Percentiles rank a stretch among this genome's conserved stretches.
Evolutionary conservation across 2,113 vertebrate species (phyloP).

Genomic region (Plestiodon gilberti): DNA sequence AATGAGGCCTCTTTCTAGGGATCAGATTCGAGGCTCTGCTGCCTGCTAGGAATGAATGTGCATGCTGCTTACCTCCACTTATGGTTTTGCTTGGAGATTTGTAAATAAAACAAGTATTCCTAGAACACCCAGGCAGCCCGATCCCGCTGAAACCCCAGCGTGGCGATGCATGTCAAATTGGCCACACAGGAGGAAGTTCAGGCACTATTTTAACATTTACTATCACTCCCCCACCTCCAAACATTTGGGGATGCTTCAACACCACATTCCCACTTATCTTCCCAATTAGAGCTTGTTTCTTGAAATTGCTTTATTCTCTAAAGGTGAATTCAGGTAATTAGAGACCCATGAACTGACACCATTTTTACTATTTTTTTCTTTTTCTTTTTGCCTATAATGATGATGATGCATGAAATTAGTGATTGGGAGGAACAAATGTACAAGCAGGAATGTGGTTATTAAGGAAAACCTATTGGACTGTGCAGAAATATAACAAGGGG

Average conservation of each 20-base stretch:
- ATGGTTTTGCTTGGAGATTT: no score
- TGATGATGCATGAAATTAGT: slow-evolving; percentile 12
- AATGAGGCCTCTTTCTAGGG: no score
- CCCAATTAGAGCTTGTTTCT: slow-evolving; percentile 8
- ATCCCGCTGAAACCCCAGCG: no score
- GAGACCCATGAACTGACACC: background rate
- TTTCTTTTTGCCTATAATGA: background rate
- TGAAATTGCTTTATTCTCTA: slow-evolving; percentile 17
- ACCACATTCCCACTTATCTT: background rate
- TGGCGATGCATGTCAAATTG: background rate
- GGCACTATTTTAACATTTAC: background rate
- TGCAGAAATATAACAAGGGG: slow-evolving; percentile 14
- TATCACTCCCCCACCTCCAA: background rate
- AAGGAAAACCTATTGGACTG: slow-evolving; percentile 11
- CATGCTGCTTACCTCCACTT: no score
- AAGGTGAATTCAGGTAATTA: background rate
- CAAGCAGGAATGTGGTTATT: slow-evolving; percentile 19
- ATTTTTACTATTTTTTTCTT: background rate
- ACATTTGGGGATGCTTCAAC: background rate
- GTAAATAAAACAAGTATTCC: no score
- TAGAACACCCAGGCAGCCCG: background rate
- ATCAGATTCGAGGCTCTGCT: no score
- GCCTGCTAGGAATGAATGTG: no score
- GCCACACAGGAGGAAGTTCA: background rate
- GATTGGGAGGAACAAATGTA: slow-evolving; percentile 7